Evolutionary conservation across 37 sponge, comb jelly and placozoan species (phyloP).

Genomic region (Tethya wilhelma): DNA sequence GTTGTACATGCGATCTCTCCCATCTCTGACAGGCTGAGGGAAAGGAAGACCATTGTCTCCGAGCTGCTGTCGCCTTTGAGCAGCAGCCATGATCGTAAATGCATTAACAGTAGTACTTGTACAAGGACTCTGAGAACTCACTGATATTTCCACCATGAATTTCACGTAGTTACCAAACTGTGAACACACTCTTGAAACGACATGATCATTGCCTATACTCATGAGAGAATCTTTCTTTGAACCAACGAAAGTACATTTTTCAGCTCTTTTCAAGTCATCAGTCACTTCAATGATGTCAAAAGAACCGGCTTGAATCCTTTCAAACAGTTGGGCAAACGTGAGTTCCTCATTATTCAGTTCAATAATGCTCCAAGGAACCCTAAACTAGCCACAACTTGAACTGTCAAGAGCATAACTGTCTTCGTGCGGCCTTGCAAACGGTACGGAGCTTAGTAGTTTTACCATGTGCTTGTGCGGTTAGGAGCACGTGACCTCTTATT

Average conservation of each 20-base stretch:
- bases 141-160: background rate
- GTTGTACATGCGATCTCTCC: constrained; percentile 20
- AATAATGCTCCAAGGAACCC: constrained; percentile 4
- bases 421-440: background rate
- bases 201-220: no score
- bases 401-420: background rate
- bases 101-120: background rate
- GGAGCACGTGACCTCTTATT: background rate
- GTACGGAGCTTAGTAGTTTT: background rate
- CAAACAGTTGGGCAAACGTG: background rate
- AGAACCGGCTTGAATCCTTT: background rate
- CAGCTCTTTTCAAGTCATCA: no score
- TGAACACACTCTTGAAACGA: no score
- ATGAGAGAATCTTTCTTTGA: no score
- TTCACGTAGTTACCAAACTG: background rate
- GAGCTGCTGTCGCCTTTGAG: background rate
- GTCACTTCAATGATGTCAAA: background rate
- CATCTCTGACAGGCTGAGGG: background rate
- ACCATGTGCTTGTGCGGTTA: background rate
- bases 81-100: constrained; percentile 14
- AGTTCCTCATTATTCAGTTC: background rate
- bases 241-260: no score
- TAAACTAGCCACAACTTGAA: constrained; percentile 1
- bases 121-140: no score
- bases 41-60: constrained; percentile 10